These are phyloP conservation scores for Clytia hemisphaerica DNA, from an alignment of 30 jellyfish, hydroid and myxozoan species.

Conservation along the genomic window DNA sequence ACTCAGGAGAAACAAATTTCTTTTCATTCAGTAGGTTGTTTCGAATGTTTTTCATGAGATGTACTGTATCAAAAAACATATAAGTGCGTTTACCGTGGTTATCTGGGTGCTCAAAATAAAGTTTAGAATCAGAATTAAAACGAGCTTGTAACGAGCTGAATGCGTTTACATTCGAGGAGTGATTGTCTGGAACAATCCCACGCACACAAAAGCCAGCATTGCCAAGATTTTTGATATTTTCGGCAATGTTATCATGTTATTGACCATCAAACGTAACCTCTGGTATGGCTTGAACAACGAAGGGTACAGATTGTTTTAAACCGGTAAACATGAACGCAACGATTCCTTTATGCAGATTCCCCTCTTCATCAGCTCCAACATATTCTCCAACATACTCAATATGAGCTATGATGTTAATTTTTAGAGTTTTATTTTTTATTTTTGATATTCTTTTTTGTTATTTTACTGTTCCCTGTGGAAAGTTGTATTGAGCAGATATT, in stretches of 20 bases:
- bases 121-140: neutral
- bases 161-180: conserved; percentile 1
- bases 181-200: neutral
- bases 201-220: neutral
- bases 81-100: neutral
- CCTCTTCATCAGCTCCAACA: conserved; percentile 13
- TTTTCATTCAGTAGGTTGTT: neutral
- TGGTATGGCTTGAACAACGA: conserved; percentile 2
- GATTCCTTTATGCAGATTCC: conserved; percentile 11
- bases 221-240: neutral
- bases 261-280: neutral
- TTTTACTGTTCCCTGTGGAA: no score
- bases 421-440: no score
- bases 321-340: conserved; percentile 13
- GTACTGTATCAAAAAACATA: neutral
- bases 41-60: neutral
- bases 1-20: neutral
- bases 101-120: neutral
- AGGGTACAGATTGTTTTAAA: conserved; percentile 1
- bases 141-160: neutral
- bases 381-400: no score
- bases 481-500: no score
- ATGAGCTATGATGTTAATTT: no score
- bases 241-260: neutral
- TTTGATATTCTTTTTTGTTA: no score